These are phyloP conservation scores for Euura saliciscinereae DNA, from an alignment of 1,140 invertebrate genomes.

Conservation along the genomic window DNA sequence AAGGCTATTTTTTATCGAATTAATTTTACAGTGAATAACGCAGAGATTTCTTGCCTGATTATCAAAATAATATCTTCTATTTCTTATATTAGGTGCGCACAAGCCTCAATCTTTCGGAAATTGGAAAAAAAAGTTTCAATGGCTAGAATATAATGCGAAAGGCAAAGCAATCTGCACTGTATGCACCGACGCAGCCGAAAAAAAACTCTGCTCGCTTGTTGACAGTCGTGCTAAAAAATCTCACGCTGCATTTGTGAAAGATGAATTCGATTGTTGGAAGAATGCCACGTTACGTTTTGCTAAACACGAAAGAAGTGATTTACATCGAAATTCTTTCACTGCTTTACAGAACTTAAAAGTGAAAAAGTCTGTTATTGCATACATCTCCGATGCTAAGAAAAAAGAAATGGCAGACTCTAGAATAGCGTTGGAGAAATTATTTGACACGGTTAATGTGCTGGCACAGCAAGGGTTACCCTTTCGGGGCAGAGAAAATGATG, in stretches of 20 bases:
- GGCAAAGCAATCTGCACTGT: not conserved
- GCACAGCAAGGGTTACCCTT: constrained; percentile 24
- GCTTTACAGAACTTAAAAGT: constrained; percentile 13
- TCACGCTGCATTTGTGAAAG: not conserved
- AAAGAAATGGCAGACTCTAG: constrained; percentile 23
- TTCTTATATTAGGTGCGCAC: not conserved
- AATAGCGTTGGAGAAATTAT: constrained; percentile 22
- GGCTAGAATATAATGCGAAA: not conserved
- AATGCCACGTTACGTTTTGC: constrained; percentile 16
- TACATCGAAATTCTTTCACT: constrained; percentile 16
- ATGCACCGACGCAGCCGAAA: not conserved
- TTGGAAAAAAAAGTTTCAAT: not conserved
- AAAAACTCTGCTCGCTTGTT: not conserved
- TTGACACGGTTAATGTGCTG: constrained; percentile 19
- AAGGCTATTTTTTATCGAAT: not conserved
- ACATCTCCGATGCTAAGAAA: constrained; percentile 12
- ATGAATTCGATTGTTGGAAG: constrained; percentile 19
- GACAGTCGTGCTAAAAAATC: not conserved
- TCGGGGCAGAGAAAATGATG: constrained; percentile 19
- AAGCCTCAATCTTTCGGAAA: constrained; percentile 2
- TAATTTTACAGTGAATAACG: not conserved
- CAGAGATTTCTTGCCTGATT: not conserved
- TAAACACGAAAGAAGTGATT: constrained; percentile 2
- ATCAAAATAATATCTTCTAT: not conserved
- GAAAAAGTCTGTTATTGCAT: constrained; percentile 9